Conservation (phyloP, 1,140 invertebrate species). For the Bacillus rossius region DNA sequence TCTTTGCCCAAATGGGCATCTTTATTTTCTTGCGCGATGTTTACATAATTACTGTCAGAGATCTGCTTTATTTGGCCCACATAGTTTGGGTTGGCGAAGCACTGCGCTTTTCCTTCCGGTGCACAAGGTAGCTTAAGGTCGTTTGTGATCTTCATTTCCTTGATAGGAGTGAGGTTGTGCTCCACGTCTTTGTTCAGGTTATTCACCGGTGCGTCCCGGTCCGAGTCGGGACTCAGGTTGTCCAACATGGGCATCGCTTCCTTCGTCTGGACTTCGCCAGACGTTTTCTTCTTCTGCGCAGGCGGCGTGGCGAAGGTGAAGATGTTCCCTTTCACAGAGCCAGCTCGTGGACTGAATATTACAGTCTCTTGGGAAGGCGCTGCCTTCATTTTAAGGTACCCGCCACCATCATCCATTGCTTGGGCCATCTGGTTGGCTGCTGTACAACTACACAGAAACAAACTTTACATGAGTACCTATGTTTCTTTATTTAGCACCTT, state of each 20-base stretch:
- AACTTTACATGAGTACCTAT: not conserved
- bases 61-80: slow-evolving; percentile 37
- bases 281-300: not conserved
- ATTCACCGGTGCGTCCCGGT: not conserved
- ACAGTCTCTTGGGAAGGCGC: slow-evolving; percentile 5
- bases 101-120: not conserved
- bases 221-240: not conserved
- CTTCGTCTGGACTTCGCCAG: not conserved
- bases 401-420: slow-evolving; percentile 15
- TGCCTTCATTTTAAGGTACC: slow-evolving; percentile 40
- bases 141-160: not conserved
- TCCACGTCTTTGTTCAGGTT: not conserved
- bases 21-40: slow-evolving; percentile 50
- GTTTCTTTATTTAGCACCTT: too few relatives aligned
- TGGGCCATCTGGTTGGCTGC: slow-evolving; percentile 16
- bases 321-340: slow-evolving; percentile 7
- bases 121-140: not conserved
- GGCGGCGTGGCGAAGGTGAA: not conserved
- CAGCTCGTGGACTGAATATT: slow-evolving; percentile 41
- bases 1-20: slow-evolving; percentile 42
- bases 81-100: not conserved
- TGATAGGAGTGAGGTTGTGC: not conserved
- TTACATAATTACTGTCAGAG: slow-evolving; percentile 51
- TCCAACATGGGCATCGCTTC: not conserved
- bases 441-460: not conserved